phyloP scores from a whole-genome alignment of 2,888 invertebrate species.

The Oscheius sp. region DNA sequence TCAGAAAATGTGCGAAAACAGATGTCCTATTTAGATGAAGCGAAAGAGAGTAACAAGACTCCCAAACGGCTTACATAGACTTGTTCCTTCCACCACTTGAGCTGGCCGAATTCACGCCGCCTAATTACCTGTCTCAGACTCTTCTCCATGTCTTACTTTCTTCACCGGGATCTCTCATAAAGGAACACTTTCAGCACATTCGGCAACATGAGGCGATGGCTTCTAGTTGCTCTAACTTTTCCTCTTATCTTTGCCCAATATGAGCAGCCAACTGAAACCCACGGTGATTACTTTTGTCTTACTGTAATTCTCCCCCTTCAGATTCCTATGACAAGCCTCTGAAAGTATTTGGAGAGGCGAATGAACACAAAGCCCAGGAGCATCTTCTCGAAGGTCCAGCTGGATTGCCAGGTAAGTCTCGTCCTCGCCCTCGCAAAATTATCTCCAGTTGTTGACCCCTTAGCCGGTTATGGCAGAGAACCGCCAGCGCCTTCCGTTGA shows the following conservation, averaged over 20 bases:
- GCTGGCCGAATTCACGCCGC: conserved; percentile 2
- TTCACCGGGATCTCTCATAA: too few relatives aligned
- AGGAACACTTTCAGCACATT: background rate
- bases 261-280: background rate
- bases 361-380: conserved; percentile 15
- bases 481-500: background rate
- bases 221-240: conserved; percentile 11
- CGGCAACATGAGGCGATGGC: background rate
- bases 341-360: conserved; percentile 21
- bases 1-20: background rate
- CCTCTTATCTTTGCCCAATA: conserved; percentile 10
- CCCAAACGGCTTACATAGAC: background rate
- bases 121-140: conserved; percentile 6
- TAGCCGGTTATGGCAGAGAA: background rate
- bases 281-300: background rate
- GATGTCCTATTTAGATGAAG: conserved; percentile 24
- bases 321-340: background rate
- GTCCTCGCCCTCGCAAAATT: background rate
- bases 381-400: background rate
- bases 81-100: conserved; percentile 18
- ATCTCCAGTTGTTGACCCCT: background rate
- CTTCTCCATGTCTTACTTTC: background rate
- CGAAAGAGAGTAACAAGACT: background rate
- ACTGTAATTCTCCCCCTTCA: background rate
- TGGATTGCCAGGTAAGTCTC: background rate